These are phyloP conservation scores for Chelonoidis abingdonii DNA, from an alignment of 2,113 vertebrate genomes.

Conservation along the genomic window DNA sequence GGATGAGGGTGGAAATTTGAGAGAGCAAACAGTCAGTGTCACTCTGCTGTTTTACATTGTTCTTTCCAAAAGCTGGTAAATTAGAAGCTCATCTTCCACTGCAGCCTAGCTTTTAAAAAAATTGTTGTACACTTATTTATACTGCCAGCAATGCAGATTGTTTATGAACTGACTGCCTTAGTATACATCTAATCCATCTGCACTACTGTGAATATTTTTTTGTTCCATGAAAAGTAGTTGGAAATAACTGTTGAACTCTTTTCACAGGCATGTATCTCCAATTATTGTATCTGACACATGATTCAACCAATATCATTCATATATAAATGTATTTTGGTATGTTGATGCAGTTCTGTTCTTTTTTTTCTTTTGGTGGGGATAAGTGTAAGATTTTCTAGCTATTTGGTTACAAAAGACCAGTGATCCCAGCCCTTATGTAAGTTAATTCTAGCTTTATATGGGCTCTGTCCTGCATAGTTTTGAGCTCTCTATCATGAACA, in stretches of 20 bases:
- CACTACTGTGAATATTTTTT: neutral
- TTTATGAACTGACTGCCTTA: constrained; percentile 9
- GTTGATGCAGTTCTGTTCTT: neutral
- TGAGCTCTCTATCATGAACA: neutral
- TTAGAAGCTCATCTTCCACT: neutral
- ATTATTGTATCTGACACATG: neutral
- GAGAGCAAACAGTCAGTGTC: neutral
- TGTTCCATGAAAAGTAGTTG: neutral
- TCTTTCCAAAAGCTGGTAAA: constrained; percentile 8
- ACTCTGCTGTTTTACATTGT: neutral
- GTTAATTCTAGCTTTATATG: neutral
- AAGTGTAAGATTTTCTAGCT: neutral
- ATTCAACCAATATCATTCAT: neutral
- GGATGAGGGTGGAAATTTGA: constrained; percentile 2
- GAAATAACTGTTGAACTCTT: neutral
- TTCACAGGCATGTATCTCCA: neutral
- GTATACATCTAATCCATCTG: neutral
- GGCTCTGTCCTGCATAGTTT: neutral
- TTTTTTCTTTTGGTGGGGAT: neutral
- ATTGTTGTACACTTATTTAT: neutral
- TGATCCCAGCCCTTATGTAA: neutral
- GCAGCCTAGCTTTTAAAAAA: neutral
- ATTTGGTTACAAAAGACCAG: neutral
- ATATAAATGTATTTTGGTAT: neutral
- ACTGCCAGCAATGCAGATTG: constrained; percentile 37